Evolutionary conservation across 2,888 invertebrate species (phyloP).

Genomic region (Frankliniella fusca): DNA sequence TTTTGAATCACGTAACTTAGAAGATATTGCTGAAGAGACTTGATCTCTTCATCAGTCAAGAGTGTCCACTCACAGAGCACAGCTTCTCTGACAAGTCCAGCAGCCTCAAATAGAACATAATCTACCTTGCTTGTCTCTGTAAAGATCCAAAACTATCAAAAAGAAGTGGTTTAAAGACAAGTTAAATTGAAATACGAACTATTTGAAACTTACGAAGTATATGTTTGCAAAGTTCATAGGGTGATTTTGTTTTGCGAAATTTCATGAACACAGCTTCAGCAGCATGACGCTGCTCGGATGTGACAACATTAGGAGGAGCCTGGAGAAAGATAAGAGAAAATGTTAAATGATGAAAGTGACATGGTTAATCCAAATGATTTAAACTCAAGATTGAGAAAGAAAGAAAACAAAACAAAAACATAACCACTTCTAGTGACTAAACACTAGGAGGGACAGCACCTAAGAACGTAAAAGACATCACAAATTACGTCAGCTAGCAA

Average conservation of each 20-base stretch:
- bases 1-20: conserved; percentile 70
- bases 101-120: conserved; percentile 84
- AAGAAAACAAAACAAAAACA: not conserved
- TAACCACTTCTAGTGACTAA: not conserved
- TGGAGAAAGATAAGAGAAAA: conserved; percentile 45
- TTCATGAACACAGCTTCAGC: conserved; percentile 79
- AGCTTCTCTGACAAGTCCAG: conserved; percentile 73
- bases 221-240: conserved; percentile 73
- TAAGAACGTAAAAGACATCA: not conserved
- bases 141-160: conserved; percentile 27
- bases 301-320: conserved; percentile 76
- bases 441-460: not conserved
- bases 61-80: conserved; percentile 79
- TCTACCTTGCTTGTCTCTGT: conserved; percentile 63
- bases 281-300: conserved; percentile 69
- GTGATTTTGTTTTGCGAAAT: conserved; percentile 75
- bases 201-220: conserved; percentile 56
- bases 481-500: not conserved
- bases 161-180: not conserved
- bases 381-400: conserved; percentile 29
- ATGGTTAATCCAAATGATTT: not conserved
- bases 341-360: not conserved
- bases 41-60: conserved; percentile 63
- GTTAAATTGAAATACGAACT: conserved; percentile 25
- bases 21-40: conserved; percentile 70